phyloP scores from a whole-genome alignment of 2,113 vertebrate genomes.

The Myodes glareolus region DNA sequence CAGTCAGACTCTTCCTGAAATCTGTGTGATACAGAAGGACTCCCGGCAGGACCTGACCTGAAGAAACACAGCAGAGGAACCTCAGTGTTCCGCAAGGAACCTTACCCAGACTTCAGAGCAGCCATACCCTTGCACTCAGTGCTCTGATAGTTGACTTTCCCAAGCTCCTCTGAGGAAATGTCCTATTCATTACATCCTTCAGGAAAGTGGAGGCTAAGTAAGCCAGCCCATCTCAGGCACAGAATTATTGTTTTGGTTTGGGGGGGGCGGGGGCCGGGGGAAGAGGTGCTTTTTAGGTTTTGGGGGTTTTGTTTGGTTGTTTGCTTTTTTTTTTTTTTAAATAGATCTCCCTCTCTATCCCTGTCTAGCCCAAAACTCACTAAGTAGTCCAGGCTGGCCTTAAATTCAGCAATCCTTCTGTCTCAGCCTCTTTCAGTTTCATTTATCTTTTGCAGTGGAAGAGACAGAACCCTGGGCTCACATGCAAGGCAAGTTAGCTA shows the following conservation, averaged over 20 bases:
- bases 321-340: background rate
- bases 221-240: background rate
- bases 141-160: background rate
- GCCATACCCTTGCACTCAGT: background rate
- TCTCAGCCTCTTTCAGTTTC: background rate
- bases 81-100: background rate
- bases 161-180: background rate
- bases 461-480: background rate
- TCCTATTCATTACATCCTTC: background rate
- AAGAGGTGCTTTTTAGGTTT: background rate
- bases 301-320: background rate
- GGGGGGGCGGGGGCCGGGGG: no score
- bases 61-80: background rate
- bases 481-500: no score
- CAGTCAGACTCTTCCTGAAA: conserved; percentile 83
- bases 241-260: background rate
- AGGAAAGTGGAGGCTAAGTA: background rate
- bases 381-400: background rate
- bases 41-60: conserved; percentile 86
- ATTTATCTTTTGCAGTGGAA: background rate
- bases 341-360: background rate
- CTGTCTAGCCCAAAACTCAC: background rate
- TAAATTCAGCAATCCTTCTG: background rate
- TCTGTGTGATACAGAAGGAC: conserved; percentile 77
- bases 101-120: background rate